These are phyloP conservation scores for Rhinella marina DNA, from an alignment of 2,797 vertebrate genomes.

Conservation along the genomic window DNA sequence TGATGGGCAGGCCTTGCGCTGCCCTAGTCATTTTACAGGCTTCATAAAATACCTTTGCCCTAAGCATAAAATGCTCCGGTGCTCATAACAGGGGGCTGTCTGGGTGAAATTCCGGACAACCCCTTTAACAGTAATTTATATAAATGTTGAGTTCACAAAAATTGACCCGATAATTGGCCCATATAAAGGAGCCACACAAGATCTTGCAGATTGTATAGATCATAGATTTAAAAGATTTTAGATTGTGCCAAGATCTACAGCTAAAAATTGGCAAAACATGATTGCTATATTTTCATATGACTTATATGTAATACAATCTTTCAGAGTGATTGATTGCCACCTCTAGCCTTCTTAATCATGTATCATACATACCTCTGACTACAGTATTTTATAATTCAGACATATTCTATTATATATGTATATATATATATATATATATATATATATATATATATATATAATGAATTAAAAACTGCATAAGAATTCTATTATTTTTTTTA, in stretches of 20 bases:
- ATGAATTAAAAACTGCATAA: not conserved
- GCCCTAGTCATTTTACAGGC: too few species aligned
- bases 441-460: too few species aligned
- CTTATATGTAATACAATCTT: not conserved
- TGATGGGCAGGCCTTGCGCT: too few species aligned
- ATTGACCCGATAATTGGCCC: too few species aligned
- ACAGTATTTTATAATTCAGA: not conserved
- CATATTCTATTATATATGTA: not conserved
- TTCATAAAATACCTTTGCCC: too few species aligned
- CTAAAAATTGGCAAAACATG: not conserved
- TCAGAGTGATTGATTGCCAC: not conserved
- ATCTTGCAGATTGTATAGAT: not conserved
- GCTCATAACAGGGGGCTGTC: too few species aligned
- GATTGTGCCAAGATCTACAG: not conserved
- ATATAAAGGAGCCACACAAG: not conserved
- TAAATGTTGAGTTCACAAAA: too few species aligned
- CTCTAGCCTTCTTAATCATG: not conserved
- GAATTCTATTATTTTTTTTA: slow-evolving; percentile 28
- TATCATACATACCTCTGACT: not conserved
- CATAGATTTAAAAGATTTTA: not conserved
- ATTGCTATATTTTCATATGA: not conserved
- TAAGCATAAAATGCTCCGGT: too few species aligned
- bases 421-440: too few species aligned
- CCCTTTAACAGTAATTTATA: too few species aligned
- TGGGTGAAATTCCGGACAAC: too few species aligned